Percentiles rank a stretch among this genome's conserved stretches.
These are phyloP conservation scores for Atopsyche davidsoni DNA, from an alignment of 1,140 invertebrate genomes.

Conservation along the genomic window DNA sequence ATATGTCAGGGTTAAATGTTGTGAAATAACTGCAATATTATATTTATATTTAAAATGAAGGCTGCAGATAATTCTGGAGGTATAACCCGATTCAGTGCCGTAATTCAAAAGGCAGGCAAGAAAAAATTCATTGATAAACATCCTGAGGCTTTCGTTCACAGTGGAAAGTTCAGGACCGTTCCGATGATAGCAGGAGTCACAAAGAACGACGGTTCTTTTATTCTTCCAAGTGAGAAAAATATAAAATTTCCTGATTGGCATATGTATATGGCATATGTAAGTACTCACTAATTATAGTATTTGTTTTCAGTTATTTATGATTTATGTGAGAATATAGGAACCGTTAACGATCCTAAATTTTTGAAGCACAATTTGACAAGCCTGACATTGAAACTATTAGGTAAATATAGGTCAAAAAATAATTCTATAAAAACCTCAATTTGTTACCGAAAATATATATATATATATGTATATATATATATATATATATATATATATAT, in stretches of 20 bases:
- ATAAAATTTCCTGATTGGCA: not conserved
- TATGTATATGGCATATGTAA: not conserved
- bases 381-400: not conserved
- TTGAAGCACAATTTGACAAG: conserved; percentile 3
- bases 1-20: no score
- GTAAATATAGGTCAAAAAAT: not conserved
- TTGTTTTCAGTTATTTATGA: conserved; percentile 21
- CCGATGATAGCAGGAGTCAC: conserved; percentile 24
- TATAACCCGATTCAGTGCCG: no score
- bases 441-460: no score
- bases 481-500: no score
- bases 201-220: conserved; percentile 27
- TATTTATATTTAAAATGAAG: no score
- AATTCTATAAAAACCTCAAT: no score
- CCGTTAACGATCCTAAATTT: conserved; percentile 7
- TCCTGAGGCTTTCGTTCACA: conserved; percentile 8
- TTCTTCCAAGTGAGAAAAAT: conserved; percentile 5
- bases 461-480: no score
- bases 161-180: conserved; percentile 13
- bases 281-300: not conserved
- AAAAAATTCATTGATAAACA: conserved; percentile 14
- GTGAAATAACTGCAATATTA: no score
- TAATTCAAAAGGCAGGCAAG: conserved; percentile 21
- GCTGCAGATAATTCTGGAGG: no score
- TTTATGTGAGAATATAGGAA: not conserved